A percentile compares a stretch with the other conserved stretches of the same genome.
phyloP scores from a whole-genome alignment of 2,888 invertebrate genomes.

The Campoplex capitator region DNA sequence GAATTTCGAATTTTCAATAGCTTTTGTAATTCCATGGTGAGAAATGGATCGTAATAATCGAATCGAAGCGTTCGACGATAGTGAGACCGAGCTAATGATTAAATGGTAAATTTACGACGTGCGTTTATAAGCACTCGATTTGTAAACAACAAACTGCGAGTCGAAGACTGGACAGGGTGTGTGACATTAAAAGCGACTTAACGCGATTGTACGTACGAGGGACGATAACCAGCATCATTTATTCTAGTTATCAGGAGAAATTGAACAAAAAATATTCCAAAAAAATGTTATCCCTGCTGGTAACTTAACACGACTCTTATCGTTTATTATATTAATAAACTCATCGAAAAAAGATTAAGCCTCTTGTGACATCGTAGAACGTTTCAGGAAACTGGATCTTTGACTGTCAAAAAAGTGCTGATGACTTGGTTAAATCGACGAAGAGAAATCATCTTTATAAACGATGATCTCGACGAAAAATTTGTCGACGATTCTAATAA shows the following conservation, averaged over 20 bases:
- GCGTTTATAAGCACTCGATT: not conserved
- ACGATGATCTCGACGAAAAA: too few species aligned
- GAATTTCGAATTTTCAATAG: not conserved
- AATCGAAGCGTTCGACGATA: slow-evolving; percentile 15
- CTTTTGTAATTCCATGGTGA: not conserved
- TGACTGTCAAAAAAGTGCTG: not conserved
- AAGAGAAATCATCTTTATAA: not conserved
- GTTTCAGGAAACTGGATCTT: not conserved
- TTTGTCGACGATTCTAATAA: not conserved
- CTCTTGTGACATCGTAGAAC: not conserved
- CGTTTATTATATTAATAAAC: not conserved
- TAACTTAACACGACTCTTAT: not conserved
- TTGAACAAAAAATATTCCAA: not conserved
- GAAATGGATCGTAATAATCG: slow-evolving; percentile 4
- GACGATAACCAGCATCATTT: slow-evolving; percentile 1
- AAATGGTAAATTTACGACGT: slow-evolving; percentile 10
- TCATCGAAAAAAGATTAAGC: not conserved
- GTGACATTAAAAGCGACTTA: not conserved
- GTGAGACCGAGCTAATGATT: slow-evolving; percentile 26
- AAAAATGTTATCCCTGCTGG: not conserved
- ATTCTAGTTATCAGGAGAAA: not conserved
- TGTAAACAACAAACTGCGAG: not conserved
- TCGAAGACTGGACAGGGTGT: not conserved
- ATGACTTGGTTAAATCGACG: not conserved
- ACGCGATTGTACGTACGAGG: not conserved